Conservation (phyloP, 2,888 invertebrate species). For the Scelioninae gen. 1 region DNA sequence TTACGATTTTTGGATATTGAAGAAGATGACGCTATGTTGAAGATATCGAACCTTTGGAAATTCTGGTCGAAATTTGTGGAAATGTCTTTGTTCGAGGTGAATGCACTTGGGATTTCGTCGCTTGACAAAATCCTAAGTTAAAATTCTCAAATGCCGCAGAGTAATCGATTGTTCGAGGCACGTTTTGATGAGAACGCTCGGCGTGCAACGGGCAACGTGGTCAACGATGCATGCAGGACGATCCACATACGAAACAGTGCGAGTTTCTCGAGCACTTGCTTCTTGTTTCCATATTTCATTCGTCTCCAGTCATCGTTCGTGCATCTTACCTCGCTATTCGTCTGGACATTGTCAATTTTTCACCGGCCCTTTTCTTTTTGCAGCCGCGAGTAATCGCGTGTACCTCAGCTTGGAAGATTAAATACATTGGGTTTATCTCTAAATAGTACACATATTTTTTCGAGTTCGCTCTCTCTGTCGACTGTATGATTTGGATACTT, state of each 20-base stretch:
- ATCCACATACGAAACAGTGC: slow-evolving; percentile 85
- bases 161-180: slow-evolving; percentile 62
- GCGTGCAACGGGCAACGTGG: slow-evolving; percentile 77
- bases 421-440: slow-evolving; percentile 9
- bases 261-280: slow-evolving; percentile 79
- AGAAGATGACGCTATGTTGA: no score
- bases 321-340: slow-evolving; percentile 57
- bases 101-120: no score
- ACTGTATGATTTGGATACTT: slow-evolving; percentile 83
- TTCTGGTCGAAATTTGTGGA: no score
- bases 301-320: slow-evolving; percentile 68
- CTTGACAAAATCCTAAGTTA: no score
- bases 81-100: no score
- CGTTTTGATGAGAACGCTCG: slow-evolving; percentile 47
- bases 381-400: not conserved
- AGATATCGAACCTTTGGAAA: no score
- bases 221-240: slow-evolving; percentile 82
- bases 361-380: slow-evolving; percentile 30
- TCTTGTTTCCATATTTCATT: slow-evolving; percentile 70
- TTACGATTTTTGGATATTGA: no score
- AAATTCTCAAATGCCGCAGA: slow-evolving; percentile 35
- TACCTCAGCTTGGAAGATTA: not conserved
- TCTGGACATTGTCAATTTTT: slow-evolving; percentile 69
- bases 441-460: not conserved
- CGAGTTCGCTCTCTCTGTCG: not conserved